Conservation (phyloP, 30 jellyfish, hydroid and myxozoan genomes). For the Aurelia aurita region DNA sequence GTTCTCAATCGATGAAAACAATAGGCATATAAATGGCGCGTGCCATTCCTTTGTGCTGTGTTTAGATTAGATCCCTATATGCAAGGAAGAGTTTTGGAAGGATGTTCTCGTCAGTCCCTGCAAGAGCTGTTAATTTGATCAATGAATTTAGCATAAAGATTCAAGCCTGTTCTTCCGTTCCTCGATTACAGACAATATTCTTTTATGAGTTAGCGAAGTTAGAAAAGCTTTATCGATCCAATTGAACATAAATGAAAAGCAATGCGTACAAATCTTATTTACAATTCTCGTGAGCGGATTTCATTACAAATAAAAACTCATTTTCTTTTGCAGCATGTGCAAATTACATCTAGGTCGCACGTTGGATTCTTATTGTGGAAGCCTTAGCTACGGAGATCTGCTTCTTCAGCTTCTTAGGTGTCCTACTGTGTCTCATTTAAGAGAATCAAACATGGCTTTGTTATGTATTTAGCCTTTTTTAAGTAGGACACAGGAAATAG, state of each 20-base stretch:
- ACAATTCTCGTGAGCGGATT: constrained; percentile 30
- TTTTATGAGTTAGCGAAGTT: too few species aligned
- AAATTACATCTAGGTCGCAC: neutral
- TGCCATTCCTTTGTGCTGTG: too few species aligned
- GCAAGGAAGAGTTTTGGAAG: too few species aligned
- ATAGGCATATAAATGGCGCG: too few species aligned
- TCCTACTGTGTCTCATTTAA: constrained; percentile 37
- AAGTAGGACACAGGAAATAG: constrained; percentile 50
- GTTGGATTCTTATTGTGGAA: neutral
- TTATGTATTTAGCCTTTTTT: constrained; percentile 19
- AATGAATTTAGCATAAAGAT: too few species aligned
- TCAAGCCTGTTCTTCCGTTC: too few species aligned
- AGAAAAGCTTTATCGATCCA: neutral
- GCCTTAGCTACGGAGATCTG: constrained; percentile 1
- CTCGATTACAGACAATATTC: too few species aligned
- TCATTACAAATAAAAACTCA: constrained; percentile 7
- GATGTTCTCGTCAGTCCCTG: too few species aligned
- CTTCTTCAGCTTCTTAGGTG: neutral
- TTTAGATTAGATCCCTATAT: too few species aligned
- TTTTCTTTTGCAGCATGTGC: constrained; percentile 2
- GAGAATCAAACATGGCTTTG: constrained; percentile 15
- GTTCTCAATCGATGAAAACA: too few species aligned
- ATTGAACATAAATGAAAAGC: neutral
- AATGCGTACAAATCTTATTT: neutral
- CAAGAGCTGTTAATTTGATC: too few species aligned